phyloP scores from a whole-genome alignment of 2,797 vertebrate genomes.

The Mormyrus proboscirostris region DNA sequence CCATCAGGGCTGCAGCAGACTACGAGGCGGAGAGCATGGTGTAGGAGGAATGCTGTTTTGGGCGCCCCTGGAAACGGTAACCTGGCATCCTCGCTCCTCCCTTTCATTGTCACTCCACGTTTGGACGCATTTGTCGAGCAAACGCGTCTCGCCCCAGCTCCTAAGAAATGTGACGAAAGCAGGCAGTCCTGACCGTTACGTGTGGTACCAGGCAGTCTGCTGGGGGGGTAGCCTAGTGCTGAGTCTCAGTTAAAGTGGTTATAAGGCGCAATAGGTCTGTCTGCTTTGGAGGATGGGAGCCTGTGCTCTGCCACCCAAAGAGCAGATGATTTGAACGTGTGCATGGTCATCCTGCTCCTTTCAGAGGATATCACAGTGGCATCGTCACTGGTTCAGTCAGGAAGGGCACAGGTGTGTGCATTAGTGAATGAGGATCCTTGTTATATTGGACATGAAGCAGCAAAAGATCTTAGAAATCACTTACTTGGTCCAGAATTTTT shows the following conservation, averaged over 20 bases:
- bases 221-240: neutral
- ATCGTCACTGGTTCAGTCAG: neutral
- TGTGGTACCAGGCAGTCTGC: neutral
- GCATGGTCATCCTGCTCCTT: neutral
- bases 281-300: neutral
- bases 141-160: neutral
- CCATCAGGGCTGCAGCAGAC: neutral
- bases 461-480: neutral
- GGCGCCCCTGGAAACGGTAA: neutral
- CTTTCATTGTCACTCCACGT: neutral
- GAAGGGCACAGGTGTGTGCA: neutral
- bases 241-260: neutral
- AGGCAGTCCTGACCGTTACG: neutral
- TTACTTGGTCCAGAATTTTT: neutral
- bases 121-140: neutral
- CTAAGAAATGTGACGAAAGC: neutral
- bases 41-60: neutral
- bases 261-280: neutral
- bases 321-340: neutral
- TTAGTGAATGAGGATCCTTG: neutral
- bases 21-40: neutral
- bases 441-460: neutral
- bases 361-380: neutral
- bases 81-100: neutral
- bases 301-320: neutral